phyloP scores from a whole-genome alignment of 2,888 invertebrate species.

The Barypeithes pellucidus region DNA sequence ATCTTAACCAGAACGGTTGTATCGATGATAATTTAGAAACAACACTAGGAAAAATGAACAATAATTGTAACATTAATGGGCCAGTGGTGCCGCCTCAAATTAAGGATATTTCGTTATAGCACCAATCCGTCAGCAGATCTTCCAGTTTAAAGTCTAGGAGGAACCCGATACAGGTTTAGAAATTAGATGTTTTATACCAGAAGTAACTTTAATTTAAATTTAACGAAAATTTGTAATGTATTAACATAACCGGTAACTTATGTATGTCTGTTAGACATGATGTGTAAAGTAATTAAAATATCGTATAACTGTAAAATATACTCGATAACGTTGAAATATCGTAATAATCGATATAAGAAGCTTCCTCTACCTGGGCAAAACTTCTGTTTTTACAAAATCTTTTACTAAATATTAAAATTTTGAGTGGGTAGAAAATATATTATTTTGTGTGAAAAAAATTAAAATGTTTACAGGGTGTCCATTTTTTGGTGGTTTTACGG shows the following conservation, averaged over 20 bases:
- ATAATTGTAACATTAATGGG: slow-evolving; percentile 68
- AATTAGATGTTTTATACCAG: slow-evolving; percentile 41
- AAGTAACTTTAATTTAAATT: slow-evolving; percentile 21
- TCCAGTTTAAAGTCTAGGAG: slow-evolving; percentile 67
- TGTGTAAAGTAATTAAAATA: not conserved
- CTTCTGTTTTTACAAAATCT: too few species aligned
- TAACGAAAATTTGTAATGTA: slow-evolving; percentile 18
- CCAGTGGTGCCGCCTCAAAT: slow-evolving; percentile 65
- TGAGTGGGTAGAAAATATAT: too few species aligned
- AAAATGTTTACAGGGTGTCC: too few species aligned
- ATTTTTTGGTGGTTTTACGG: too few species aligned
- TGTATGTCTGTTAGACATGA: slow-evolving; percentile 22
- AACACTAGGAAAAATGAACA: slow-evolving; percentile 66
- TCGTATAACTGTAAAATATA: not conserved
- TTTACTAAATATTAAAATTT: too few species aligned
- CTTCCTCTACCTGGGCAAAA: too few species aligned
- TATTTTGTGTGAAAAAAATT: too few species aligned
- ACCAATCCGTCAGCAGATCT: slow-evolving; percentile 62
- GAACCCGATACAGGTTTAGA: slow-evolving; percentile 68
- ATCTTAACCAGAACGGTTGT: slow-evolving; percentile 59
- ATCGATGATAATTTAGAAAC: slow-evolving; percentile 59
- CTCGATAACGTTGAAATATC: not conserved
- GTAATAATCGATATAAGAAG: not conserved
- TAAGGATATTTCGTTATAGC: slow-evolving; percentile 69
- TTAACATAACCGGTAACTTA: not conserved